Evolutionary conservation across 2,888 invertebrate genomes (phyloP), one percentile per base, ranked within the genome.

Genomic region (Hipparchia semele): DNA sequence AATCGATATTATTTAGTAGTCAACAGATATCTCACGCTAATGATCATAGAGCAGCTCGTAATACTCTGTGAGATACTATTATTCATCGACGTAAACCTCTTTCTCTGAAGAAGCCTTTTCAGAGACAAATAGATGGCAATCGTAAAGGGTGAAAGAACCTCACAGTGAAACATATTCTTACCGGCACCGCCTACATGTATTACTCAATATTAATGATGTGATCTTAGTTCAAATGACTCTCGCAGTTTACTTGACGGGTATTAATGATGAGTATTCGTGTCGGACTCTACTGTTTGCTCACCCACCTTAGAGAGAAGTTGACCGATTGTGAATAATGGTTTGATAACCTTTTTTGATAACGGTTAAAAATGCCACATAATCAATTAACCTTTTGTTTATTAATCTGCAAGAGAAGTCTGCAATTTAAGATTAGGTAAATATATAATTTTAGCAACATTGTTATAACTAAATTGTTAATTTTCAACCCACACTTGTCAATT

Each of bases 161-260:
- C 88, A 86, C 84, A 86, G 86, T 87, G 89, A 88, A 90, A 91
- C 87, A 80, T 88, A 90, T 91, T 87, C 87, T 88, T 80, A 75
- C 80, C 81, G 81, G 83, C 84, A 80, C 90, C 92, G 92, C 90
- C 91, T 87, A 87, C 92, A 85, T 84, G 87, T 85, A 86, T 86
- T 86, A 84, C 90, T 91, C 89, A 87, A 91, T 93, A 93, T 94
- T 93, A 94, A 93, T 94, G 92, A 93, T 91, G 90, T 88, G 91
- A 92, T 90, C 87, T 92, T 88, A 90, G 90, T 89, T 89, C 90
- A 87, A 88, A 88, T 88, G 89, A 90, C 89, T 87, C 86, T 83
- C 82, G 84, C 87, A 88, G 89, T 86, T 86, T 80, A 81, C 86
- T 85, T 86, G 93, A 93, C 92, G 86, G 84, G 84, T 89, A 92